These are phyloP conservation scores for Aphyosemion australe DNA, from an alignment of 2,113 vertebrate species.

Conservation along the genomic window DNA sequence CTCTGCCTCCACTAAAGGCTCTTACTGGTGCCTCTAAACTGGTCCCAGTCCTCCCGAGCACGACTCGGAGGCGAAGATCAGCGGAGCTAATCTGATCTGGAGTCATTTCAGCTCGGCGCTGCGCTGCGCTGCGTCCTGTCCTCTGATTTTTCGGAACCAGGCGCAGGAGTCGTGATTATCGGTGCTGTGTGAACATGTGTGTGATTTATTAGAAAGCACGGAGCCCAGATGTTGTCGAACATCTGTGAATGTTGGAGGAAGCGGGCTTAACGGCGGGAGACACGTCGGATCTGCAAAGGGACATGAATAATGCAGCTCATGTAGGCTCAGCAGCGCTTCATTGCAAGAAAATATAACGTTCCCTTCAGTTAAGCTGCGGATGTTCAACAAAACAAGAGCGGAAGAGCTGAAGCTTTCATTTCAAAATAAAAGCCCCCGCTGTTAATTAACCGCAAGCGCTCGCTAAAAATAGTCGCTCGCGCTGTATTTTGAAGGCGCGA, in stretches of 20 bases:
- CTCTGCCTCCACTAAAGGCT: slow-evolving; percentile 17
- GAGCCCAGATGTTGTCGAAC: not conserved
- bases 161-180: slow-evolving; percentile 21
- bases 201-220: not conserved
- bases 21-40: slow-evolving; percentile 15
- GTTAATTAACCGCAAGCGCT: not conserved
- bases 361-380: slow-evolving; percentile 6
- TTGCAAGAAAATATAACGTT: slow-evolving; percentile 38
- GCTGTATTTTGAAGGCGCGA: slow-evolving; percentile 55
- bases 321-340: slow-evolving; percentile 47
- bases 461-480: not conserved
- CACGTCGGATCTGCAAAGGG: slow-evolving; percentile 47
- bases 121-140: slow-evolving; percentile 1
- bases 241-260: not conserved
- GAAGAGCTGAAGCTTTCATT: not conserved
- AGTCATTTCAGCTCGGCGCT: slow-evolving; percentile 16
- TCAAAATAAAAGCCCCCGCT: slow-evolving; percentile 57
- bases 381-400: not conserved
- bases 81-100: slow-evolving; percentile 10
- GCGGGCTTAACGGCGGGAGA: slow-evolving; percentile 1
- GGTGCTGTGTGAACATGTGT: not conserved
- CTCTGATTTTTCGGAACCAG: slow-evolving; percentile 1
- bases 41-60: slow-evolving; percentile 38
- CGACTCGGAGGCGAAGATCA: slow-evolving; percentile 35
- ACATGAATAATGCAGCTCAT: slow-evolving; percentile 74